These are phyloP conservation scores for Apodemia zela DNA, from an alignment of 2,888 invertebrate species.

Conservation along the genomic window DNA sequence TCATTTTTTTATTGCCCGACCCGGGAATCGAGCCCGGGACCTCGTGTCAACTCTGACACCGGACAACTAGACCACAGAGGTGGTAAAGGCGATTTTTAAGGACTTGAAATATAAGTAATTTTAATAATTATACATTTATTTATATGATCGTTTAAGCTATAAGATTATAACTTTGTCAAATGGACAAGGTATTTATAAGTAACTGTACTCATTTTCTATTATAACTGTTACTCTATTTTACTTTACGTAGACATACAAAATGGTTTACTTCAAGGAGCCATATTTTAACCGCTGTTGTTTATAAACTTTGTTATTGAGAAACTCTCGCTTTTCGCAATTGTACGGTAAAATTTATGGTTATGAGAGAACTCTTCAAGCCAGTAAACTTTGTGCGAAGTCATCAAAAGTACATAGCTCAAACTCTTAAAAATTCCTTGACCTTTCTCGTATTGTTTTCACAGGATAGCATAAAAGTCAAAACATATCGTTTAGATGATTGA, in stretches of 20 bases:
- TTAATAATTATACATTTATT: too few species aligned
- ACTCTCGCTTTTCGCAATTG: not conserved
- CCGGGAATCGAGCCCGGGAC: too few species aligned
- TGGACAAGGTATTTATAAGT: too few species aligned
- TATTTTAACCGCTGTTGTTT: slow-evolving; percentile 6
- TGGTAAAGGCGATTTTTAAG: too few species aligned
- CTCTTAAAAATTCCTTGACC: not conserved
- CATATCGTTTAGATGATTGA: slow-evolving; percentile 7
- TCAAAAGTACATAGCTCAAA: not conserved
- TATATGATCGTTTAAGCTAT: too few species aligned
- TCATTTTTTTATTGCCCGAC: too few species aligned
- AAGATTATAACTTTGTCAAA: too few species aligned
- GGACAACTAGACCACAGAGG: too few species aligned
- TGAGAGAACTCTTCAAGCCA: slow-evolving; percentile 1
- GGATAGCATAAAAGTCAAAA: not conserved
- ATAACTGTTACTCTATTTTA: too few species aligned
- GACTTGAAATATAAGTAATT: too few species aligned
- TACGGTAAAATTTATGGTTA: slow-evolving; percentile 10
- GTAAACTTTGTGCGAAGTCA: not conserved
- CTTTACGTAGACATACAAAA: not conserved
- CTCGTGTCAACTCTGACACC: too few species aligned
- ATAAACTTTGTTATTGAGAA: not conserved
- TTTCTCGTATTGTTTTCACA: not conserved
- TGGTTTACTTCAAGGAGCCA: not conserved
- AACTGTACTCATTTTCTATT: too few species aligned